Base-by-base conservation (phyloP, 2,797 vertebrate genomes). In the Enteromius viviparus region DNA sequence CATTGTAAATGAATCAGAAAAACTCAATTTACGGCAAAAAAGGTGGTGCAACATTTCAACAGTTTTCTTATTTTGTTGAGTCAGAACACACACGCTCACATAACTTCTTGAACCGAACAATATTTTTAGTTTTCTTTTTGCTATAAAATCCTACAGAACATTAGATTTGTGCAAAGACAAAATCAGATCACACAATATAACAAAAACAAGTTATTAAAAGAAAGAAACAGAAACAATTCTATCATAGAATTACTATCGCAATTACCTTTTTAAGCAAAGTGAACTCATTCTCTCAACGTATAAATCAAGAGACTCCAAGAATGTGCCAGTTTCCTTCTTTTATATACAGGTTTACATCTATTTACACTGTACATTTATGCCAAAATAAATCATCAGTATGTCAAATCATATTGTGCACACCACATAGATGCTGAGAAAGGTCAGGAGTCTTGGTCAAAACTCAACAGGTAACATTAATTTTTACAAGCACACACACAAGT, bases 281-380 rank as follows among this genome's bases (percentile, higher is more conserved):
- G 51, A 26, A 37, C 53, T 62, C 55, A 55, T 83, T 60, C 81
- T 76, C 81, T 83, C 72, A 82, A 66, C 71, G 19, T 66, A 66
- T 8, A 70, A 84, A 62, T 66, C 70, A 69, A 75, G 5, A 11
- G 21, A 78, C 70, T 23, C 71, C 69, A 82, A 55, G 66, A 69
- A 78, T 70, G 77, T 77, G 92, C 87, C 89, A 85, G 85, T 87
- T 88, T 90, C 84, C 87, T 92, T 90, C 89, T 93, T 94, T 93
- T 94, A 94, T 95, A 90, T 94, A 94, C 90, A 94, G 92, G 93
- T 94, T 91, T 94, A 93, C 94, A 89, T 88, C 71, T 94, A 94
- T 94, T 86, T 95, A 95, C 94, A 95, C 94, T 95, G 93, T 95
- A 95, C 94, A 95, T 83, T 88, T 90, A 90, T 92, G 87, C 89